Conservation (phyloP, 2,113 vertebrate genomes). For the Zosterops borbonicus region DNA sequence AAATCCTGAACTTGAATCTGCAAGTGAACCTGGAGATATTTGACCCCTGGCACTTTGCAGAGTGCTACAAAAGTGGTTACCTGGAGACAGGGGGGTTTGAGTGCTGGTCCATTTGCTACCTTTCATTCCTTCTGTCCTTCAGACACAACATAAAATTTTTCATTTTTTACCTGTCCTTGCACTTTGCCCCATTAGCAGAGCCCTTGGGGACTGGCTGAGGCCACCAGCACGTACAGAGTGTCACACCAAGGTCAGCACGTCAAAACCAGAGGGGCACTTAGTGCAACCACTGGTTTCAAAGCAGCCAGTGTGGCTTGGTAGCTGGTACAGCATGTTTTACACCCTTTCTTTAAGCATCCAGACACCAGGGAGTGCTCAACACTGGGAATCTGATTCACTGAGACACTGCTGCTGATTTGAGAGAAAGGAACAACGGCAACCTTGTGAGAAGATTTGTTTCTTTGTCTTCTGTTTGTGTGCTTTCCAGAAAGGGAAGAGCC, state of each 20-base stretch:
- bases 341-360: neutral
- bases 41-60: neutral
- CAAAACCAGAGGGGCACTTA: neutral
- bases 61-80: neutral
- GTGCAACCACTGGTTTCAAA: neutral
- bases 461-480: slow-evolving; percentile 18
- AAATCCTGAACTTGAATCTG: neutral
- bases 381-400: neutral
- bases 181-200: neutral
- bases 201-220: neutral
- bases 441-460: neutral
- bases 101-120: neutral
- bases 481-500: slow-evolving; percentile 22
- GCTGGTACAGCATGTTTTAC: neutral
- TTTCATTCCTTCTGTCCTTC: neutral
- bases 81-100: neutral
- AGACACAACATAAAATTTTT: neutral
- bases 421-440: neutral
- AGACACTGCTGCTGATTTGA: neutral
- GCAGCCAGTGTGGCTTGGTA: neutral
- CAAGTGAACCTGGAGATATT: neutral
- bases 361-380: neutral
- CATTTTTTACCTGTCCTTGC: neutral
- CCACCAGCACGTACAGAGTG: neutral
- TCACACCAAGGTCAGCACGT: neutral